Evolutionary conservation across 2,113 vertebrate species (phyloP), one percentile per base, ranked within the genome.

Genomic region (Pleuronectes platessa): DNA sequence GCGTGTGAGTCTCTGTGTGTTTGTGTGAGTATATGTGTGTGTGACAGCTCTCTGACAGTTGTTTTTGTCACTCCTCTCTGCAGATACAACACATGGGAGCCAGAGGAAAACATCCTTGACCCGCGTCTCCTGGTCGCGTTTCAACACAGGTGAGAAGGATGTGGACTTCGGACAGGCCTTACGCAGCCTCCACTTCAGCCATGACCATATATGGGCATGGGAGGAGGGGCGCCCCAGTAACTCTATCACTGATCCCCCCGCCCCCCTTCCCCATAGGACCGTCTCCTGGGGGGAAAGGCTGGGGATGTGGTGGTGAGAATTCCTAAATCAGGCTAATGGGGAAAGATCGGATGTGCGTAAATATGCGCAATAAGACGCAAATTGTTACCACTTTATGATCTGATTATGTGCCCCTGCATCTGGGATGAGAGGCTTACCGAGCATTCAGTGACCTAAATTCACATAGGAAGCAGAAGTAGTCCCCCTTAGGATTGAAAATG

Each of bases 11-110:
- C 51, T 40, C 26, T n/a, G 17, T 58, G 26, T 42, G 56, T 71
- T 47, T 58, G 68, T 27, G 27, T 5, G 27, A 1, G 24, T 24
- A 2, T 42, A 51, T 71, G 54, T 58, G 3, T 31, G 31, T 58
- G 51, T 17, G 85, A 81, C 23, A 27, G 60, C 47, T 66, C 54
- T n/a, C 13, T 81, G 88, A 89, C 79, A 77, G 72, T 61, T 72
- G 55, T 79, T 64, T 70, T 9, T 1, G 17, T 51, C 47, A 5
- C 47, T 78, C 56, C 26, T 69, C 26, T 78, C 75, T 67, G 42
- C 90, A 95, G 94, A 74, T 94, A 94, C 87, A 95, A 95, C 92
- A 95, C 94, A 76, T 95, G 94, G 94, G 94, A 95, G 51, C 94
- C 94, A 20, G 94, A 95, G 82, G 93, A 95, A 85, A 95, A 95